Evolutionary conservation across 2,797 vertebrate genomes (phyloP).

Genomic region (Sarcophilus harrisii): DNA sequence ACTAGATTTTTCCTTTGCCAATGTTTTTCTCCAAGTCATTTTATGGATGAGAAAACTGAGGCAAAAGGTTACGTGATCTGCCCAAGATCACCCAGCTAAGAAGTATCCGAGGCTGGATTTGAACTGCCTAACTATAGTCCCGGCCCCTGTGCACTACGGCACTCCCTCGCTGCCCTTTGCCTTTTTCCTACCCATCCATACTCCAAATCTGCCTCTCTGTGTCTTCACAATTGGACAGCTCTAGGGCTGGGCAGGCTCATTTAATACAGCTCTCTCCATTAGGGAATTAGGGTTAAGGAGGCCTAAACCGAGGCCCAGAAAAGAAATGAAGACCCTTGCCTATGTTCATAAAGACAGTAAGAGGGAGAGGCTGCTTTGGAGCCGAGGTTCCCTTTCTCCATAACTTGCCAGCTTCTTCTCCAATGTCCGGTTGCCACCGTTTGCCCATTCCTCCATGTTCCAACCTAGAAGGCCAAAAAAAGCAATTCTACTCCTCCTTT

Average conservation of each 20-base stretch:
- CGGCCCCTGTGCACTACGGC: background rate
- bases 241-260: background rate
- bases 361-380: background rate
- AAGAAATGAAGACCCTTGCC: background rate
- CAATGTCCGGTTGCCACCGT: background rate
- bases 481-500: background rate
- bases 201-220: background rate
- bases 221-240: background rate
- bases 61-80: background rate
- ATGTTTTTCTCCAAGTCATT: background rate
- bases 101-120: background rate
- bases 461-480: background rate
- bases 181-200: background rate
- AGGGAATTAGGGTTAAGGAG: no score
- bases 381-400: background rate
- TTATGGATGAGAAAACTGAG: background rate
- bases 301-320: background rate
- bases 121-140: background rate
- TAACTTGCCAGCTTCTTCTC: background rate
- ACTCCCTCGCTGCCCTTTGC: no score
- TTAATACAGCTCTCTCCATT: background rate
- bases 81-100: background rate
- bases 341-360: no score
- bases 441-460: background rate
- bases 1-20: background rate